These are phyloP conservation scores for Gasterosteus nipponicus DNA, from an alignment of 2,113 vertebrate genomes.

Conservation along the genomic window DNA sequence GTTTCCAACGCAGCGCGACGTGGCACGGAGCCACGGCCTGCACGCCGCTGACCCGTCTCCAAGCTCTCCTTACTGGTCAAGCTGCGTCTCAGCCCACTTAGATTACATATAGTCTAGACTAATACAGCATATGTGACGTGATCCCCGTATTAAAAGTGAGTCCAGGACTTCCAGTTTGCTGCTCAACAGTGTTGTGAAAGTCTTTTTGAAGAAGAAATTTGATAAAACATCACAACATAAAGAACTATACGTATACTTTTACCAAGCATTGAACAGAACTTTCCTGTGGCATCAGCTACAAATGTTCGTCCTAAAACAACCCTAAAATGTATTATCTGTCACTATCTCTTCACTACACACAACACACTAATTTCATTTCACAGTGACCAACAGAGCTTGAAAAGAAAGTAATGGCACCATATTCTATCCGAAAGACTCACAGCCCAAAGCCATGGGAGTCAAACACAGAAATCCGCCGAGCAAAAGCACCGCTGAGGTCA, in stretches of 20 bases:
- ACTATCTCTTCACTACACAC: neutral
- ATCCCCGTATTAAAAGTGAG: neutral
- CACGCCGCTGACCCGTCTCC: constrained; percentile 33
- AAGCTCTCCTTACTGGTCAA: constrained; percentile 60
- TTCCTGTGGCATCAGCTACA: constrained; percentile 7
- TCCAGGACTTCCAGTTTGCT: neutral
- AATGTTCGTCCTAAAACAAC: neutral
- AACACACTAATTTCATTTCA: constrained; percentile 17
- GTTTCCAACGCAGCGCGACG: neutral
- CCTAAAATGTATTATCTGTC: neutral
- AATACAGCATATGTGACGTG: constrained; percentile 32
- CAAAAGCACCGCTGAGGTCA: constrained; percentile 59
- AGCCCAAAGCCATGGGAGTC: constrained; percentile 39
- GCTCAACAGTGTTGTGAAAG: neutral
- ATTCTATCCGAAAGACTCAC: constrained; percentile 56
- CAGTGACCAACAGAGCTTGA: constrained; percentile 5
- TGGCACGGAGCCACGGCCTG: constrained; percentile 24
- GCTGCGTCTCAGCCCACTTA: constrained; percentile 42
- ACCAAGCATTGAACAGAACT: neutral
- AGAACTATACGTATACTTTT: neutral
- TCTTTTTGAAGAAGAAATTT: neutral
- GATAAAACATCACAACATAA: neutral
- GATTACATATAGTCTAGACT: constrained; percentile 58
- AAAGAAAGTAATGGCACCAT: constrained; percentile 35
- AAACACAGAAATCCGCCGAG: constrained; percentile 61